Evolutionary conservation across 2,888 invertebrate genomes (phyloP), one percentile per base, ranked within the genome.

Genomic region (Nomada fabriciana): DNA sequence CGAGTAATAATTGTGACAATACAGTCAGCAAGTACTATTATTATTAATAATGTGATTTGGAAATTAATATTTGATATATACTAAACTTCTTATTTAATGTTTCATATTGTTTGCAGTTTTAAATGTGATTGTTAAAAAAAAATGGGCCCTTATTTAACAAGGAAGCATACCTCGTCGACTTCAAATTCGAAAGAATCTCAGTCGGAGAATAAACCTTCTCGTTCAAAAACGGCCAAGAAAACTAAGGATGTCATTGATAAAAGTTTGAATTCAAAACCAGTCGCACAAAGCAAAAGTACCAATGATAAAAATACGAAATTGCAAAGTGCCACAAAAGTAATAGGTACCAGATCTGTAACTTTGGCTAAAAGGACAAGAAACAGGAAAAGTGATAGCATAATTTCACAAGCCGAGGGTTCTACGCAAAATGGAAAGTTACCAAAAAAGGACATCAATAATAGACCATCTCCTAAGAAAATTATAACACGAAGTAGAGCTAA

Each of bases 131-230:
- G 9, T 20, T 43, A 50, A 15, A 9, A 4, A 63, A 59, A 75
- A 47, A 82, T 80, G 82, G 2, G 52, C 2, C 82, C 52, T 4
- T 71, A 71, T 36, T 52, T 63, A 11, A 75, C 52, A 53, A 80
- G 75, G n/a, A 64, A 59, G 23, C 75, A 2, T 47, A 25, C 42
- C 29, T 20, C 20, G 2, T 23, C 64, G 43, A 25, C n/a, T 11
- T 1, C 1, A 67, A 43, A 7, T 11, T 10, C 25, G 0, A 43
- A 47, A 29, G 25, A 50, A 1, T 11, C 36, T 25, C 52, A 47
- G 2, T 11, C 5, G 15, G 23, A 42, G n/a, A 29, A 15, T 0
- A 63, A 59, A 52, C 1, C 9, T 25, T 0, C 43, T 7, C 15
- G 3, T 7, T 15, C 25, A 11, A 47, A 71, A 53, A 10, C 9